Conservation (phyloP, 1,140 invertebrate genomes). For the Aphelinus certus region DNA sequence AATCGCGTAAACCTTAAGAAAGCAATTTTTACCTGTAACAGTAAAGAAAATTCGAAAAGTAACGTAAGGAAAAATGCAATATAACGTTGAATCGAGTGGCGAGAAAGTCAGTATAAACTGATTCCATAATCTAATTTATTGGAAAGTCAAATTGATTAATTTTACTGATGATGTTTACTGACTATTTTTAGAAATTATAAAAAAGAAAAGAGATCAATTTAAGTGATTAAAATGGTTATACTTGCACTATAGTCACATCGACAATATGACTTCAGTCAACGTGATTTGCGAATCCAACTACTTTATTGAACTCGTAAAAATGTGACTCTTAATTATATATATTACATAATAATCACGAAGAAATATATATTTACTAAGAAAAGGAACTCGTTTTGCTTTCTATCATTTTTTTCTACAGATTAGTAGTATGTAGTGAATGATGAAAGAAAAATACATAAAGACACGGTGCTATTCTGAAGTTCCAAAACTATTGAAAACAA, state of each 20-base stretch:
- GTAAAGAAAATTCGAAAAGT: conserved; percentile 4
- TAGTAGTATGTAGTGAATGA: conserved; percentile 7
- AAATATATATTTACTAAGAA: conserved; percentile 14
- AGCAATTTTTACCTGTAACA: conserved; percentile 35
- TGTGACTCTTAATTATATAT: conserved; percentile 1
- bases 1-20: conserved; percentile 27
- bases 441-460: conserved; percentile 43
- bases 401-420: conserved; percentile 32
- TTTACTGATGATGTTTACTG: conserved; percentile 2
- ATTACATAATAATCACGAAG: conserved; percentile 7
- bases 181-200: conserved; percentile 11
- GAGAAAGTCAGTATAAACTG: conserved; percentile 32
- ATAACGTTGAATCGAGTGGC: conserved; percentile 30
- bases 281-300: neutral
- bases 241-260: neutral
- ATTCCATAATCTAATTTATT: conserved; percentile 27
- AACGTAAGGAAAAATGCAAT: conserved; percentile 1
- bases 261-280: conserved; percentile 5
- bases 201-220: conserved; percentile 10
- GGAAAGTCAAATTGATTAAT: conserved; percentile 3
- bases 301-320: conserved; percentile 12
- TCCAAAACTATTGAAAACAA: conserved; percentile 49
- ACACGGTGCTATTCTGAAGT: conserved; percentile 64
- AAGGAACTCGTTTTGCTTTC: conserved; percentile 9
- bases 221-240: conserved; percentile 28